A percentile compares a stretch with the other conserved stretches of the same genome.
Conservation (phyloP, 1,140 invertebrate genomes). For the Eciton burchellii region DNA sequence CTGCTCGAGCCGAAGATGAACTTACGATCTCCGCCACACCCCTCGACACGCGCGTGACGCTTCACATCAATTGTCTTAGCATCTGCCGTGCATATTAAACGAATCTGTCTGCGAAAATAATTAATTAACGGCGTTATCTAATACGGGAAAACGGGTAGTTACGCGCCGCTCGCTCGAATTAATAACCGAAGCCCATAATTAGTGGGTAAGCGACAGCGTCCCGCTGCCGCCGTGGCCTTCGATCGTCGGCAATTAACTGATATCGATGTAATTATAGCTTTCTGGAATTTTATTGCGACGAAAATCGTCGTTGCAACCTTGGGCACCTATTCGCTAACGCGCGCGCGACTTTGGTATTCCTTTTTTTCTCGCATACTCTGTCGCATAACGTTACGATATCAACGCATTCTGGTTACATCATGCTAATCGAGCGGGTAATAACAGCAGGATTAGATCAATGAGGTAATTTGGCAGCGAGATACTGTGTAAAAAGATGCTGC, state of each 20-base stretch:
- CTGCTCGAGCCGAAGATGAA: not conserved
- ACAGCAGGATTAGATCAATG: not conserved
- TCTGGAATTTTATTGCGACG: constrained; percentile 70
- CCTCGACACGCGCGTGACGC: not conserved
- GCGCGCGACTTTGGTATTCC: constrained; percentile 18
- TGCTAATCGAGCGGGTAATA: not conserved
- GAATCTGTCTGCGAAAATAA: constrained; percentile 71
- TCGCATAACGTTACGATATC: constrained; percentile 23
- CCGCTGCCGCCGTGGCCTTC: constrained; percentile 63
- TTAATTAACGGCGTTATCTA: constrained; percentile 81
- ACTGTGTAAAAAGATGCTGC: too few relatives aligned
- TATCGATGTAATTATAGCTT: constrained; percentile 78
- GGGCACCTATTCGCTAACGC: constrained; percentile 24
- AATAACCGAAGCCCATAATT: constrained; percentile 83
- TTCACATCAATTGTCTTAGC: constrained; percentile 24
- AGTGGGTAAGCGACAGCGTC: constrained; percentile 75
- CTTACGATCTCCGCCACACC: constrained; percentile 27
- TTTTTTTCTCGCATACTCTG: not conserved
- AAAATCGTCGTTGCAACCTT: constrained; percentile 72
- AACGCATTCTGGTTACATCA: constrained; percentile 21
- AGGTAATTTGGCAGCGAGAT: not conserved
- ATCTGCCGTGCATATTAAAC: constrained; percentile 20
- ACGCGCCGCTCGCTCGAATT: constrained; percentile 76
- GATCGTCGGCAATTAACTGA: constrained; percentile 80
- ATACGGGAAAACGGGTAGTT: constrained; percentile 76